phyloP scores from a whole-genome alignment of 64 coral and sea anemone species.

The Porites australiensis region DNA sequence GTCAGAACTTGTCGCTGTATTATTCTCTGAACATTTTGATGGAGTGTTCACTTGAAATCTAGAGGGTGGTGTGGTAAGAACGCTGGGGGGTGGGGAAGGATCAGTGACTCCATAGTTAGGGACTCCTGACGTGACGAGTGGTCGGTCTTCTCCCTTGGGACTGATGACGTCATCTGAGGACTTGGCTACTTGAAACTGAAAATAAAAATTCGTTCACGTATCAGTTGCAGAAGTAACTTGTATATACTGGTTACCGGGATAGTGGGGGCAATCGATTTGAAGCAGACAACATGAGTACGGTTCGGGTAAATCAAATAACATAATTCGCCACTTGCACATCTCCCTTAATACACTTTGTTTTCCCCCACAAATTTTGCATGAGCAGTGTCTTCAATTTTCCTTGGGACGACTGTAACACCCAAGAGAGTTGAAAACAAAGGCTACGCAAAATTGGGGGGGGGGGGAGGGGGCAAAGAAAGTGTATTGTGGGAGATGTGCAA shows the following conservation, averaged over 20 bases:
- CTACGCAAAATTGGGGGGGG: too few species aligned
- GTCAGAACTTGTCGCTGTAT: neutral
- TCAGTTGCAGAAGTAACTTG: neutral
- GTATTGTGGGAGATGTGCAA: too few species aligned
- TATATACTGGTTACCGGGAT: neutral
- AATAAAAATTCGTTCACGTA: neutral
- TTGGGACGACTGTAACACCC: too few species aligned
- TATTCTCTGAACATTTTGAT: neutral
- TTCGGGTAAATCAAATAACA: too few species aligned
- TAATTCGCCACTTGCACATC: too few species aligned
- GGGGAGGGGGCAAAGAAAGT: too few species aligned
- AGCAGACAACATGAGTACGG: too few species aligned
- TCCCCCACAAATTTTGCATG: too few species aligned
- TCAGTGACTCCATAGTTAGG: slow-evolving; percentile 34
- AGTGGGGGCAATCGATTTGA: neutral
- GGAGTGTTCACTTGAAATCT: slow-evolving; percentile 29
- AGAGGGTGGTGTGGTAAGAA: neutral
- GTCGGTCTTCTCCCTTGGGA: neutral
- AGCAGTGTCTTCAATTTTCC: too few species aligned
- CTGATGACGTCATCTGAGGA: neutral
- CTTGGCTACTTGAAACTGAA: slow-evolving; percentile 3
- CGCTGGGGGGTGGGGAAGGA: slow-evolving; percentile 10
- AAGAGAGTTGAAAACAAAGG: too few species aligned
- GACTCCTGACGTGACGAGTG: neutral
- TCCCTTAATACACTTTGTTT: too few species aligned